These are phyloP conservation scores for Halictus quadricinctus DNA, from an alignment of 2,888 invertebrate genomes.

Conservation along the genomic window DNA sequence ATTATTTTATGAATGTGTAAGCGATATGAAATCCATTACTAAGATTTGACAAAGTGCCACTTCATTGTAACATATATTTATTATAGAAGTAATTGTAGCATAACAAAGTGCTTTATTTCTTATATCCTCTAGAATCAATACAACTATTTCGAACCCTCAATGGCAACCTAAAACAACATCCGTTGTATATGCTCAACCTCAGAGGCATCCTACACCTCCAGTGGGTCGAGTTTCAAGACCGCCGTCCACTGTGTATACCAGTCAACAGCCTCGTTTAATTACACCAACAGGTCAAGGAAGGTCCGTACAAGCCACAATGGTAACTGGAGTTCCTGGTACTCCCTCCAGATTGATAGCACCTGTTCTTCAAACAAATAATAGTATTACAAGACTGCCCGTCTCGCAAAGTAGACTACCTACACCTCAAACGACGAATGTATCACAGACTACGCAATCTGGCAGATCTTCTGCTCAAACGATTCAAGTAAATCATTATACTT, in stretches of 20 bases:
- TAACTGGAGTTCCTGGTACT: constrained; percentile 76
- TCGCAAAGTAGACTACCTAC: constrained; percentile 75
- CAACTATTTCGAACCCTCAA: constrained; percentile 76
- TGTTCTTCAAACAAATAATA: constrained; percentile 76
- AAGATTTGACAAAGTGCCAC: constrained; percentile 18
- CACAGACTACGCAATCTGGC: constrained; percentile 74
- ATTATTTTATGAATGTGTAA: neutral
- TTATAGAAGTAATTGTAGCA: neutral
- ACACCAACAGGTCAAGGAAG: constrained; percentile 75
- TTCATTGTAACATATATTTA: constrained; percentile 13
- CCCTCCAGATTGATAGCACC: constrained; percentile 79
- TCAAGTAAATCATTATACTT: constrained; percentile 69
- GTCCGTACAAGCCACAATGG: constrained; percentile 79
- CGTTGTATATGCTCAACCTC: constrained; percentile 78
- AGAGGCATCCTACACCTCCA: constrained; percentile 77
- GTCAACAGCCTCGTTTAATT: constrained; percentile 76
- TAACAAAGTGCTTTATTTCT: constrained; percentile 8
- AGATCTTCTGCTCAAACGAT: constrained; percentile 75
- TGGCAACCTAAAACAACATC: constrained; percentile 79
- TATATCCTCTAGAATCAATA: constrained; percentile 70
- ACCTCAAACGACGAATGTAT: constrained; percentile 74
- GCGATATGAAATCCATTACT: neutral
- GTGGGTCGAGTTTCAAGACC: constrained; percentile 77
- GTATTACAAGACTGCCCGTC: constrained; percentile 76
- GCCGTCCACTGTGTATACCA: constrained; percentile 73